A percentile compares a stretch with the other conserved stretches of the same genome.
These are phyloP conservation scores for Salmo trutta DNA, from an alignment of 2,797 vertebrate species.

Conservation along the genomic window DNA sequence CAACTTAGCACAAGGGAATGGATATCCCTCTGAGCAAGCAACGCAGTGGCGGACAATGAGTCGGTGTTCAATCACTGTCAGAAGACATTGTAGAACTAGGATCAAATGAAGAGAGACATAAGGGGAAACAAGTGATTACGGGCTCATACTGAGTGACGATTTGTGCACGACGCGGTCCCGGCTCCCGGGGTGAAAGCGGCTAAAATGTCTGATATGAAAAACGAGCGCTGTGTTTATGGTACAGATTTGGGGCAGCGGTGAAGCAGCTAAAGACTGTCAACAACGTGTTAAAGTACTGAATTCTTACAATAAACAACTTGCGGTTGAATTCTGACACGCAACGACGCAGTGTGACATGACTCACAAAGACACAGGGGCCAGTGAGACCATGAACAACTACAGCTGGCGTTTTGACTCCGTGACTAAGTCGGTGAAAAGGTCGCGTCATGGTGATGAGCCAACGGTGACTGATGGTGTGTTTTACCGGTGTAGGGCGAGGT, in stretches of 20 bases:
- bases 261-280: conserved; percentile 39
- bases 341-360: background rate
- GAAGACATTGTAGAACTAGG: conserved; percentile 59
- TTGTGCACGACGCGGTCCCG: conserved; percentile 62
- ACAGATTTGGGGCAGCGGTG: conserved; percentile 57
- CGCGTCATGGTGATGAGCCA: background rate
- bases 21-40: conserved; percentile 44
- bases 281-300: conserved; percentile 49
- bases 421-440: background rate
- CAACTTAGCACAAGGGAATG: conserved; percentile 41
- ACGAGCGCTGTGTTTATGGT: conserved; percentile 57
- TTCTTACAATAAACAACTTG: conserved; percentile 6
- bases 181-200: conserved; percentile 63
- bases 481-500: too few species aligned
- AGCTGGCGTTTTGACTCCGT: background rate
- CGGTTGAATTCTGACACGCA: background rate
- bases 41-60: conserved; percentile 48
- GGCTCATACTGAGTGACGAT: conserved; percentile 63
- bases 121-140: conserved; percentile 76
- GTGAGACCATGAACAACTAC: background rate
- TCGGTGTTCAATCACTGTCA: conserved; percentile 74
- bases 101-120: conserved; percentile 71
- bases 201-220: conserved; percentile 65
- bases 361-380: background rate
- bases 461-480: background rate